Conservation (phyloP, 37 sponge, comb jelly and placozoan genomes). For the Halichondria panicea region DNA sequence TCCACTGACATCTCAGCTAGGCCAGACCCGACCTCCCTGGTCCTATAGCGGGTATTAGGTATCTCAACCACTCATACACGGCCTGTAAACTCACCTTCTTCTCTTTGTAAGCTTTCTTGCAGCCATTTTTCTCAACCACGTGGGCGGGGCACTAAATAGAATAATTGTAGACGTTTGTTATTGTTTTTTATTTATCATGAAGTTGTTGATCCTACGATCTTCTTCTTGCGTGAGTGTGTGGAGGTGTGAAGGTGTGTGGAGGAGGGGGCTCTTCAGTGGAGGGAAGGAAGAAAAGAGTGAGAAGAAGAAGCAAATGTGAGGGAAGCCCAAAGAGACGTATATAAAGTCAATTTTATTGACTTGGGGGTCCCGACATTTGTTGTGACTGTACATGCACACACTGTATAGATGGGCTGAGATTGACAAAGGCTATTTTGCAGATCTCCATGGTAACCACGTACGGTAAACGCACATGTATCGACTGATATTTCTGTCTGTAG, state of each 20-base stretch:
- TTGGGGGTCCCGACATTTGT: not conserved
- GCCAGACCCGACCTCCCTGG: no score
- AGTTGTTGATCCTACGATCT: not conserved
- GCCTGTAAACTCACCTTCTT: no score
- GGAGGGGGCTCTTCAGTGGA: not conserved
- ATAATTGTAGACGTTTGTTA: not conserved
- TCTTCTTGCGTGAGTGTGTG: not conserved
- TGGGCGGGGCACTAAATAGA: conserved; percentile 28
- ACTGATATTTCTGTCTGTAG: not conserved
- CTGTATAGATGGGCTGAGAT: conserved; percentile 7
- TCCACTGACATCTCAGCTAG: conserved; percentile 62
- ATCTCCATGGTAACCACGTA: conserved; percentile 16
- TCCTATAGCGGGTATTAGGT: no score
- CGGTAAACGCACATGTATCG: not conserved
- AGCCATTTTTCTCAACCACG: conserved; percentile 9
- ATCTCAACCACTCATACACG: no score
- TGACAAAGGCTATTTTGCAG: conserved; percentile 20
- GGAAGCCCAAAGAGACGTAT: not conserved
- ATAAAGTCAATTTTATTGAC: not conserved
- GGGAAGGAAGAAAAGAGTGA: conserved; percentile 6
- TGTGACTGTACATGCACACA: not conserved
- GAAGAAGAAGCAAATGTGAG: conserved; percentile 16
- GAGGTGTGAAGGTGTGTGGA: not conserved
- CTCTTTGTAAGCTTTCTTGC: no score
- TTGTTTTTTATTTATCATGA: no score